Percentiles rank a stretch among this genome's conserved stretches.
These are phyloP conservation scores for Hippoglossus hippoglossus DNA, from an alignment of 2,797 vertebrate species.

Conservation along the genomic window DNA sequence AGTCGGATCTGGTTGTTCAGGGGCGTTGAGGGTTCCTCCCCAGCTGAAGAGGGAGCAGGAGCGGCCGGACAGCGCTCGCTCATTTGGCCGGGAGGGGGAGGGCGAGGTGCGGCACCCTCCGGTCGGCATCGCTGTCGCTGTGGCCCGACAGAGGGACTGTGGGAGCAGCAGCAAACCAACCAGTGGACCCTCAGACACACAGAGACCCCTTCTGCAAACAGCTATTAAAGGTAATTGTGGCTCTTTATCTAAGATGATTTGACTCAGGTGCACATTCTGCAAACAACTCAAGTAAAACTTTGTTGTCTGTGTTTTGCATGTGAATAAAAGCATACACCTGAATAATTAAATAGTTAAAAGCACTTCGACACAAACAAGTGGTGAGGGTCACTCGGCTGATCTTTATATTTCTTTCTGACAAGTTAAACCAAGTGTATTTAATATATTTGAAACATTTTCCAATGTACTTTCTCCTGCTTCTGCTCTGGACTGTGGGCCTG, in stretches of 20 bases:
- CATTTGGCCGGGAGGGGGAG: conserved; percentile 92
- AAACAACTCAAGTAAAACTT: neutral
- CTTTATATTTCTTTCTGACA: conserved; percentile 27
- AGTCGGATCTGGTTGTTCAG: conserved; percentile 65
- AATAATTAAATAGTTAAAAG: too few species aligned
- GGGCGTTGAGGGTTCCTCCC: conserved; percentile 85
- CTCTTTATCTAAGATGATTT: neutral
- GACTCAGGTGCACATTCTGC: neutral
- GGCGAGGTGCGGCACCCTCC: conserved; percentile 95
- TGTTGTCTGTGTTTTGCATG: too few species aligned
- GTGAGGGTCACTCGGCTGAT: conserved; percentile 3
- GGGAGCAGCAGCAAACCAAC: conserved; percentile 83
- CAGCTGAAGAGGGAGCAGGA: conserved; percentile 95
- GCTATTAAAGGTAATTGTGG: conserved; percentile 88
- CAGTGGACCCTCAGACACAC: conserved; percentile 84
- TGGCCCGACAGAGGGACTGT: conserved; percentile 96
- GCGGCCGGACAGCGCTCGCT: conserved; percentile 93
- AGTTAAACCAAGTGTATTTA: conserved; percentile 25
- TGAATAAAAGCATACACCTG: too few species aligned
- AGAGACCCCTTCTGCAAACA: conserved; percentile 86
- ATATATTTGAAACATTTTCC: conserved; percentile 15
- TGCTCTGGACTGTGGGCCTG: conserved; percentile 22
- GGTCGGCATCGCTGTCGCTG: conserved; percentile 95
- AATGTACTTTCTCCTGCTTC: conserved; percentile 22
- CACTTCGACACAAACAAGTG: neutral